These are phyloP conservation scores for Platichthys stellatus DNA, from an alignment of 2,113 vertebrate species.

Conservation along the genomic window DNA sequence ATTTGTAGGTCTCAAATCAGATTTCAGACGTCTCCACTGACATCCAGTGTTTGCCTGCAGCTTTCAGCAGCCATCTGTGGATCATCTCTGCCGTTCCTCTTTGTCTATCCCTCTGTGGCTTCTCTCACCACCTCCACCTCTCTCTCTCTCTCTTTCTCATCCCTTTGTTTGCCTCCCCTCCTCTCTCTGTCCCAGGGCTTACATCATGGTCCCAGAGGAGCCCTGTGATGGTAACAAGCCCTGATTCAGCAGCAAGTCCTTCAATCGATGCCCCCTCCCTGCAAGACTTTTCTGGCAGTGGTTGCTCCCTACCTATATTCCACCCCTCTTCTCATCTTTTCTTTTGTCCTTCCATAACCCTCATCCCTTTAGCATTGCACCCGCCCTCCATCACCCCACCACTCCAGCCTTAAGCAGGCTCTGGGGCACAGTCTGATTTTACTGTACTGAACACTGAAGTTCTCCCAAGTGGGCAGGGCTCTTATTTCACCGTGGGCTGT, in stretches of 20 bases:
- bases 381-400: constrained; percentile 2
- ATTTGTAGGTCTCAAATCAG: constrained; percentile 18
- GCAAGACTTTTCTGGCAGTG: constrained; percentile 21
- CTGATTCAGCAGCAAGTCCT: constrained; percentile 62
- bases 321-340: constrained; percentile 29
- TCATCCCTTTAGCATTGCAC: constrained; percentile 2
- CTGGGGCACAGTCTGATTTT: constrained; percentile 34
- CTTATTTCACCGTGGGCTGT: constrained; percentile 39
- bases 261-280: constrained; percentile 19
- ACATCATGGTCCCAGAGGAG: constrained; percentile 70
- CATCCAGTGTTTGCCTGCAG: constrained; percentile 33
- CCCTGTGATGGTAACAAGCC: constrained; percentile 54
- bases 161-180: constrained; percentile 57
- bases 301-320: constrained; percentile 11
- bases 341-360: constrained; percentile 12
- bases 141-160: constrained; percentile 29
- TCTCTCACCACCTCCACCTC: constrained; percentile 32
- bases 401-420: constrained; percentile 29
- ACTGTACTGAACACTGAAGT: constrained; percentile 47
- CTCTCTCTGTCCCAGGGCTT: constrained; percentile 48
- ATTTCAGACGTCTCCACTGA: constrained; percentile 7
- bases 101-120: constrained; percentile 40
- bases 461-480: constrained; percentile 40
- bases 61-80: constrained; percentile 58
- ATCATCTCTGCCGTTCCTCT: constrained; percentile 44